Base-by-base conservation (phyloP, 2,797 vertebrate genomes). In the Galago senegalensis region DNA sequence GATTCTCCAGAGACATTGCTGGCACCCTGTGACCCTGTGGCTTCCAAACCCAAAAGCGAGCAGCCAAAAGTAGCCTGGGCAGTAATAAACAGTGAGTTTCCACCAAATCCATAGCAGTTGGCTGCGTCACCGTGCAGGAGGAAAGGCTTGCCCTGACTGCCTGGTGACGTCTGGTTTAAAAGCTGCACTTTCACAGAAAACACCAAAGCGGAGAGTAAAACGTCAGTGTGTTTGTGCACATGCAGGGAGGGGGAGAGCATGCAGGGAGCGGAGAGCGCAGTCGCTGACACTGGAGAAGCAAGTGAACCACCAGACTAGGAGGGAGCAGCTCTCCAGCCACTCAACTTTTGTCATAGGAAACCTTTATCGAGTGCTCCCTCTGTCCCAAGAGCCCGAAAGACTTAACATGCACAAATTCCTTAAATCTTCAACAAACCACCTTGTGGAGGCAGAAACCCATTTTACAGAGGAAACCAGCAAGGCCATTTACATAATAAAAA, bases 291-390 rank as follows among this genome's bases (percentile, higher is more conserved):
- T 7, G 25, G 49, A 56, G 53, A 58, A 69, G 60, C 31, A 85
- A 67, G 34, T 13, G 17, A 61, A 40, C n/a, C 49, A 31, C 2
- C 10, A 58, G n/a, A n/a, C 61, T 53, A 53, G 25, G 0, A 61
- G 31, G 12, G 29, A 69, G 37, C 40, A 14, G 25, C 37, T 40
- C 43, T 13, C 7, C 13, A 10, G 3, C 27, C 8, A 34, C 72
- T 14, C 43, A 73, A 25, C 72, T 40, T 72, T 10, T 0, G 9
- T 12, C 12, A 23, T 0, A 0, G n/a, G 0, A 40, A 25, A 17
- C 27, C 27, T 49, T 25, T 72, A 25, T 4, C 17, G 13, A 29
- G 31, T 11, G 43, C 34, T 49, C 17, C 20, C 70, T 72, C 56
- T 18, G 40, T 1, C 1, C 69, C 89, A 70, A 10, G 7, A 34